Conservation (phyloP, 2,888 invertebrate genomes). For the Encarsia formosa region DNA sequence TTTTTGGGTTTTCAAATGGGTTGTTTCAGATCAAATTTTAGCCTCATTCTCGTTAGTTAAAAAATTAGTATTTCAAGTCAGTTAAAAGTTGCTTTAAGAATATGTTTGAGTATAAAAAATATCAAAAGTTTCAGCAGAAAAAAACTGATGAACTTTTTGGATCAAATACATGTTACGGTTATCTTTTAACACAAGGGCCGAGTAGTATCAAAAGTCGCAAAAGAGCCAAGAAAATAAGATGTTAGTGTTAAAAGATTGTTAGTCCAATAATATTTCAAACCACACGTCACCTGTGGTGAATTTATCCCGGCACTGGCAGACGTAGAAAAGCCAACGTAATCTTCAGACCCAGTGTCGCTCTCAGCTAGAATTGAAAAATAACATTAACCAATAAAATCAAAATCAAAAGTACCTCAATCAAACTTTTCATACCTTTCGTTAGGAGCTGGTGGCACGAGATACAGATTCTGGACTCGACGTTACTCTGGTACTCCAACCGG, state of each 20-base stretch:
- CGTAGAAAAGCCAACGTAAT: constrained; percentile 41
- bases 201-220: too few species aligned
- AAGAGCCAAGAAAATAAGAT: too few species aligned
- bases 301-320: constrained; percentile 37
- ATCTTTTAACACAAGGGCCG: too few species aligned
- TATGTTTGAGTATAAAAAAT: too few species aligned
- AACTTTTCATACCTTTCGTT: constrained; percentile 47
- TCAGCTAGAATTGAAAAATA: constrained; percentile 38
- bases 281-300: constrained; percentile 43
- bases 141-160: too few species aligned
- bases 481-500: constrained; percentile 67
- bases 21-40: too few species aligned
- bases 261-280: neutral
- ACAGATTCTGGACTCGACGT: constrained; percentile 76
- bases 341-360: constrained; percentile 40
- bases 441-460: constrained; percentile 64
- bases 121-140: too few species aligned
- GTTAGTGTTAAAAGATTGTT: neutral
- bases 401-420: neutral
- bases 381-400: neutral
- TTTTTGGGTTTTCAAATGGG: too few species aligned
- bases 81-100: too few species aligned
- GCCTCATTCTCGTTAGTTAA: too few species aligned
- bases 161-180: too few species aligned
- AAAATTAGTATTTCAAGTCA: too few species aligned